These are phyloP conservation scores for Mylabris phalerata DNA, from an alignment of 1,140 invertebrate genomes.

Conservation along the genomic window DNA sequence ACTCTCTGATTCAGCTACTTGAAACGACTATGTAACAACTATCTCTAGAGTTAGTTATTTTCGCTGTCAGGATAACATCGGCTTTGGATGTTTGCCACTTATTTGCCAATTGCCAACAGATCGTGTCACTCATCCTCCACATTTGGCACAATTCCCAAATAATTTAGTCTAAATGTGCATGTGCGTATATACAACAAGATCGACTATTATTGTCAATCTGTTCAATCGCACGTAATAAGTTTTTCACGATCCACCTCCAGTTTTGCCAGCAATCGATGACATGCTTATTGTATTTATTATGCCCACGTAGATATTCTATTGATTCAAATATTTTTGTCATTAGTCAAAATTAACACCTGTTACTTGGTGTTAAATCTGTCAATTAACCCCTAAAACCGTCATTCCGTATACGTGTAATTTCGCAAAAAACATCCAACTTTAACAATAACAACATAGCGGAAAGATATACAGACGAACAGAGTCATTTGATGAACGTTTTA, in stretches of 20 bases:
- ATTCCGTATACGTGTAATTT: slow-evolving; percentile 4
- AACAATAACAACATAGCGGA: too few relatives aligned
- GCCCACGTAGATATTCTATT: too few relatives aligned
- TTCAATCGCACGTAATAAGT: neutral
- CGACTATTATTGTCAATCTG: slow-evolving; percentile 13
- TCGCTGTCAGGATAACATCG: too few relatives aligned
- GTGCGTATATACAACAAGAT: neutral
- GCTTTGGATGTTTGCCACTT: slow-evolving; percentile 8
- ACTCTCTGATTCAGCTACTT: too few relatives aligned
- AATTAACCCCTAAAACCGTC: slow-evolving; percentile 8
- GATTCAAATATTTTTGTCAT: too few relatives aligned
- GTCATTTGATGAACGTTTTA: slow-evolving; percentile 26
- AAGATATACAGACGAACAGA: neutral
- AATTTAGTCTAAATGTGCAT: neutral
- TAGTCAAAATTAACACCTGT: slow-evolving; percentile 11
- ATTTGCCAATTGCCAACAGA: slow-evolving; percentile 9
- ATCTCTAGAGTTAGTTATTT: too few relatives aligned
- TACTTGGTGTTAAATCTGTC: slow-evolving; percentile 14
- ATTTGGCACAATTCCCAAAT: slow-evolving; percentile 13
- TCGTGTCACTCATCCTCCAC: slow-evolving; percentile 12
- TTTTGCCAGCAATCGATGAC: too few relatives aligned
- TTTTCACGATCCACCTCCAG: too few relatives aligned
- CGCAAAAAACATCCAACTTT: slow-evolving; percentile 15
- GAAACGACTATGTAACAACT: too few relatives aligned
- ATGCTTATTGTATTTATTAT: too few relatives aligned